phyloP scores from a whole-genome alignment of 2,797 vertebrate species.

The Chlorospingus semifuscus region DNA sequence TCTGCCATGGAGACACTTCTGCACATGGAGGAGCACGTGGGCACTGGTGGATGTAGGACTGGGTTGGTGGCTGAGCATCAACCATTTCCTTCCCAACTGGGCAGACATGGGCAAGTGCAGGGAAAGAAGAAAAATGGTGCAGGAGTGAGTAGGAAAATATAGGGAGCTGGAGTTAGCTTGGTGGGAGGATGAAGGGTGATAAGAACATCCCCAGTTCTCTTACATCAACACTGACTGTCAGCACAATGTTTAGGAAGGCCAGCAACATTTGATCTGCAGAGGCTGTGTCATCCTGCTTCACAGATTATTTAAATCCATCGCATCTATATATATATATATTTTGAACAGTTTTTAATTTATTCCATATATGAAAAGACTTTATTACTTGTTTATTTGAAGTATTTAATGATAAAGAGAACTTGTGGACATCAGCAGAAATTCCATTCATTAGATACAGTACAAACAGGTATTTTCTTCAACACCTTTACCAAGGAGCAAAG shows the following conservation, averaged over 20 bases:
- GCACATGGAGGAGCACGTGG: rapidly evolving
- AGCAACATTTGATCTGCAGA: background rate
- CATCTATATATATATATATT: background rate
- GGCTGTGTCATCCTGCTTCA: background rate
- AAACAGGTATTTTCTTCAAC: background rate
- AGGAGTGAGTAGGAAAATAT: background rate
- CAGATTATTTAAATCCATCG: background rate
- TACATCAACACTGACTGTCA: background rate
- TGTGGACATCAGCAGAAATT: background rate
- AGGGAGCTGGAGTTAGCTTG: background rate
- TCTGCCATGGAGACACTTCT: background rate
- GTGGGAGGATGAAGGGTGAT: background rate
- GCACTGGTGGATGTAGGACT: rapidly evolving
- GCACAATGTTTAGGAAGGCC: background rate
- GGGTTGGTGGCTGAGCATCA: background rate
- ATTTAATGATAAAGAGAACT: background rate
- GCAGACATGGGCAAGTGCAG: rapidly evolving
- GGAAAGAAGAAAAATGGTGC: background rate
- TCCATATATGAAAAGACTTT: background rate
- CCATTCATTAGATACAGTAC: background rate
- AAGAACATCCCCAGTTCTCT: background rate
- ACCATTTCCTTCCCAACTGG: background rate
- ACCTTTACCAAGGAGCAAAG: background rate
- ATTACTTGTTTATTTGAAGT: background rate
- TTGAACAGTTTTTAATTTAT: background rate